A percentile compares a stretch with the other conserved stretches of the same genome.
Evolutionary conservation across 2,888 invertebrate genomes (phyloP).

Genomic region (Erpobdella octoculata): DNA sequence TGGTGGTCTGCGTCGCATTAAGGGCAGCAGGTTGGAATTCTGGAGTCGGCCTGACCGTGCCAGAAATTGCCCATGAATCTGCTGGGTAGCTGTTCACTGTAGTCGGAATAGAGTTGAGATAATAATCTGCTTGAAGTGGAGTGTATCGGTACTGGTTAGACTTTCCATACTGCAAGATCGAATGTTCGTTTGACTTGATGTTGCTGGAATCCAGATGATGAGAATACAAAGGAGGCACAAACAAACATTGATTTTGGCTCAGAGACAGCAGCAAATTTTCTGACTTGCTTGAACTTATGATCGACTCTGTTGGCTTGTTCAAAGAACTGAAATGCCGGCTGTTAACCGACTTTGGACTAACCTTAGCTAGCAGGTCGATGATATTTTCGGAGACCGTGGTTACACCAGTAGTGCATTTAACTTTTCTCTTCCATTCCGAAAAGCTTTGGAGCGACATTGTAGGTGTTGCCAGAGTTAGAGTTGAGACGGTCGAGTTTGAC

Average conservation of each 20-base stretch:
- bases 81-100: too few species aligned
- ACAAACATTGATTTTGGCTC: too few species aligned
- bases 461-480: not conserved
- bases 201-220: not conserved
- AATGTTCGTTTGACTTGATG: not conserved
- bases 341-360: too few species aligned
- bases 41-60: not conserved
- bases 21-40: not conserved
- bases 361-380: not conserved
- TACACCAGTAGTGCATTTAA: not conserved
- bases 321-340: too few species aligned
- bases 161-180: too few species aligned
- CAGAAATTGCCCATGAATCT: too few species aligned
- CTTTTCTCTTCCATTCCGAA: constrained; percentile 11
- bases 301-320: not conserved
- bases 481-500: not conserved
- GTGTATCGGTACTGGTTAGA: too few species aligned
- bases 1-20: not conserved
- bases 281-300: too few species aligned
- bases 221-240: too few species aligned
- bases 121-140: too few species aligned
- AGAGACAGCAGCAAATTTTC: too few species aligned
- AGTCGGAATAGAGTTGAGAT: too few species aligned
- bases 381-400: not conserved
- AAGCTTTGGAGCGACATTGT: not conserved